Base-by-base conservation (phyloP, 2,888 invertebrate species). In the Xestia c-nigrum region DNA sequence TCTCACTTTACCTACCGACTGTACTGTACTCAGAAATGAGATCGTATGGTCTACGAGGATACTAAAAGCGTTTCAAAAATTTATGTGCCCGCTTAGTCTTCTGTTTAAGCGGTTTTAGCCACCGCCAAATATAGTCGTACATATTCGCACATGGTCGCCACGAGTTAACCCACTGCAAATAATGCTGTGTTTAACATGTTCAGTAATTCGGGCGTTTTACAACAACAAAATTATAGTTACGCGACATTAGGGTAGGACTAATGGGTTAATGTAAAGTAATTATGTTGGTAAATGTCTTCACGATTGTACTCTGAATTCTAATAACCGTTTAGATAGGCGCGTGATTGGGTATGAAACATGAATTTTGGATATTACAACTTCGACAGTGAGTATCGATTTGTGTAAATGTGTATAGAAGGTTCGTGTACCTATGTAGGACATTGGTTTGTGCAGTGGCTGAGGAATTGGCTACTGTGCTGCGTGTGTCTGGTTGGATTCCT, bases 231-330 rank as follows among this genome's bases (percentile, higher is more conserved):
- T 82, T 80, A 78, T 82, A 72, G 69, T 77, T 74, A 78, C 67
- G 70, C 47, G 74, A 84, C 82, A 82, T 86, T 81, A 80, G 69
- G 74, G 81, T 74, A 65, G 55, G 67, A 75, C 74, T 86, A 87
- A 85, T 80, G 74, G 64, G 72, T 83, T 71, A 76, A 72, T 68
- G 40, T 78, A 40, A 75, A 78, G 74, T 83, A 61, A 84, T 85
- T 81, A 75, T 69, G 79, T 81, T 71, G 64, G 74, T 87, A 76
- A 78, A 74, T 78, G 74, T 78, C 80, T 87, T 78, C 68, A 76
- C 71, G 71, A 70, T 63, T 72, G 52, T 74, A 72, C 59, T 72
- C 69, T 76, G 47, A 75, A 69, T 75, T 64, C 66, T 74, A 76
- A 78, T 84, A 84, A 84, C 65, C 78, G 65, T 70, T 80, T 66